Evolutionary conservation across 2,888 invertebrate species (phyloP), one percentile per base, ranked within the genome.

Genomic region (Caenorhabditis sp.): DNA sequence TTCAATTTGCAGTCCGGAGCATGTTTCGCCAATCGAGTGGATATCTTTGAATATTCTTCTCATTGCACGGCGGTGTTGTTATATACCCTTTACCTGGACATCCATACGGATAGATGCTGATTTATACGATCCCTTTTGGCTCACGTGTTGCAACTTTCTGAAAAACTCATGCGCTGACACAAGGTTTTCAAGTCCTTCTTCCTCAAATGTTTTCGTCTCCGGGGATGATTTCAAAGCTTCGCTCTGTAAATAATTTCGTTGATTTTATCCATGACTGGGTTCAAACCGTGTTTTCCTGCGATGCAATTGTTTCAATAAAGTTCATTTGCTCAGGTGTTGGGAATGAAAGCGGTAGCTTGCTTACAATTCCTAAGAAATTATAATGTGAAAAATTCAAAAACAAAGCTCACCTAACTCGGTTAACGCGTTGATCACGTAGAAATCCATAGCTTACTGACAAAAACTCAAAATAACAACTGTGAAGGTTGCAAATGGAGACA

Each of bases 21-120:
- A 26, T 65, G 1, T n/a, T 50, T 32, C 15, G 24, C 20, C 24
- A 35, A 18, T 32, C 74, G 65, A 26, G 50, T 74, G 26, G 74
- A 65, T 0, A 74, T n/a, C 74, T 32, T 47, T 0, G 0, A 26
- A 47, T 2, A 24, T 24, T 4, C 6, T 13, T 13, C 9, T 35
- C 20, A 32, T n/a, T 4, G 13, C 15, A 40, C 24, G 15, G n/a
- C n/a, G n/a, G n/a, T n/a, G n/a, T n/a, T n/a, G n/a, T n/a, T n/a
- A n/a, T n/a, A n/a, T n/a, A n/a, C n/a, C n/a, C n/a, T n/a, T n/a
- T 6, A 65, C 74, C 56, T 74, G 74, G 11, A 74, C 24, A 65
- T 74, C 74, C 65, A 74, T 65, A 0, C 74, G 65, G 56, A 74
- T 58, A 0, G 55, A 20, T 0, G 65, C 65, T 5, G 60, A 51